Base-by-base conservation (phyloP, 1,140 invertebrate species). In the Ganaspis sp. region DNA sequence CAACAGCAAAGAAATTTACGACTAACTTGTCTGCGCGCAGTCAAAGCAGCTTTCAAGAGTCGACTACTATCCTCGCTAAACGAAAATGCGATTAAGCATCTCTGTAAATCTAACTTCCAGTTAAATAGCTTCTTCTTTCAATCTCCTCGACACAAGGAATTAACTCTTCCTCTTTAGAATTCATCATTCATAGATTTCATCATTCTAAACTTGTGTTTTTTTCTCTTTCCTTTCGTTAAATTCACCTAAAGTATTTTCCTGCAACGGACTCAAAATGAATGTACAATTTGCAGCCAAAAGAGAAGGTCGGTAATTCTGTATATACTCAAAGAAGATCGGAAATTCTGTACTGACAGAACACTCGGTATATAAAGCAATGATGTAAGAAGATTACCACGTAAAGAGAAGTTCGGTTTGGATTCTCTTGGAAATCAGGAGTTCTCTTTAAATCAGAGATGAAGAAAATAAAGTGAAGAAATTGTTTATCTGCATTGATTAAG, bases 321-420 rank as follows among this genome's bases (percentile, higher is more conserved):
- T 34, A n/a, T n/a, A n/a, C n/a, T n/a, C n/a, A n/a, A n/a, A n/a
- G n/a, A n/a, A n/a, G n/a, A n/a, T n/a, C n/a, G n/a, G n/a, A 58
- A 58, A 58, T 58, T 58, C 54, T 58, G 23, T 58, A 45, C 49
- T 45, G 34, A 34, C 38, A 72, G 40, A 69, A 78, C 77, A 82
- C 73, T 78, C 70, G 75, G 75, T 79, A 79, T 77, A 53, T 74
- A 53, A 49, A 71, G 26, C 21, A 78, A 77, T 79, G 73, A 79
- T 77, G 74, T 77, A 73, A 81, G 75, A 73, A 79, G 78, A 79
- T 79, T 79, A 73, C 71, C 71, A 17, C 53, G 69, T 77, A 77
- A 79, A 78, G 72, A 53, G 70, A 64, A 64, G 58, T 64, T 12
- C 9, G 23, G n/a, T 64, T 17, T 64, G 3, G 58, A 64, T 64